phyloP scores from a whole-genome alignment of 2,113 vertebrate species.

The Phylloscopus whistleri region DNA sequence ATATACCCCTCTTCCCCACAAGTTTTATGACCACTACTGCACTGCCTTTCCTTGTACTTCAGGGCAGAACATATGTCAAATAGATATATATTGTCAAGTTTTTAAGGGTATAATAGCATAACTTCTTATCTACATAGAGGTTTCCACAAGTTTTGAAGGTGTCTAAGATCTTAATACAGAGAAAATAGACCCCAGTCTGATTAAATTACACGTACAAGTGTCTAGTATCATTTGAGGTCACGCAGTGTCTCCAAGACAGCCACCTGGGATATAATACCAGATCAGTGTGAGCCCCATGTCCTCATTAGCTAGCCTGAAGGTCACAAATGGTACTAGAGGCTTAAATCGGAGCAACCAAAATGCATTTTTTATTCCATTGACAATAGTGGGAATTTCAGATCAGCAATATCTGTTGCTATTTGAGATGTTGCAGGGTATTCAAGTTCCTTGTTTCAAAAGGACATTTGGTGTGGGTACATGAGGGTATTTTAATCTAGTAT shows the following conservation, averaged over 20 bases:
- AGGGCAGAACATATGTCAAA: background rate
- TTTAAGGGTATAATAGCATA: background rate
- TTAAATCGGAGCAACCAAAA: background rate
- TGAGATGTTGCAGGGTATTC: background rate
- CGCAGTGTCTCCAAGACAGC: background rate
- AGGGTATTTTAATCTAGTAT: background rate
- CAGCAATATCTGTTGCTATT: background rate
- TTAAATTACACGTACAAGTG: background rate
- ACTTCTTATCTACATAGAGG: background rate
- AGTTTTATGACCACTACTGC: background rate
- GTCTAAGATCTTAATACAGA: background rate
- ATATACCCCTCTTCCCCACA: background rate
- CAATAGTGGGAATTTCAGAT: background rate
- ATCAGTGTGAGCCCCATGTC: background rate
- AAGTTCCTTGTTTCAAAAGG: background rate
- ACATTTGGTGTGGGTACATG: fast-evolving
- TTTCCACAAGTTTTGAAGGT: background rate
- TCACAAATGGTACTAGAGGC: background rate
- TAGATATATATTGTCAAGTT: background rate
- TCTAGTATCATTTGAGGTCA: background rate
- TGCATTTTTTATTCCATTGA: background rate
- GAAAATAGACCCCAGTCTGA: background rate
- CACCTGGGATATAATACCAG: background rate
- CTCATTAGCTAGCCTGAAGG: background rate
- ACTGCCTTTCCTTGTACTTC: background rate